phyloP scores from a whole-genome alignment of 2,113 vertebrate genomes.

The Octodon degus region DNA sequence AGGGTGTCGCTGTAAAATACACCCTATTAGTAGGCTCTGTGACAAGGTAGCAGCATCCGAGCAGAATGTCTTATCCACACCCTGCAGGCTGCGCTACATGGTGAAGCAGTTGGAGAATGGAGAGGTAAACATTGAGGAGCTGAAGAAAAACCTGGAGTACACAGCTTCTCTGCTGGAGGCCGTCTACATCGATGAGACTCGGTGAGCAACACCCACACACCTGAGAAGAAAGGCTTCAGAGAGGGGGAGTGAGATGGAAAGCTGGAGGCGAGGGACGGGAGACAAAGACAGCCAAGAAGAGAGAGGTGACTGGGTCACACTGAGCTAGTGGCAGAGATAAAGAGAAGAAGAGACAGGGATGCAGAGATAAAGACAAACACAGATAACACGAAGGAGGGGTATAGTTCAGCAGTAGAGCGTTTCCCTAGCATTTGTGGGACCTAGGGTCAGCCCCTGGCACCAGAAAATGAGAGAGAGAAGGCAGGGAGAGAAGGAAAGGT shows the following conservation, averaged over 20 bases:
- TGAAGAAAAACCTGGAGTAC: constrained; percentile 93
- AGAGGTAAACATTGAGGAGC: constrained; percentile 92
- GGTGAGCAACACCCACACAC: constrained; percentile 82
- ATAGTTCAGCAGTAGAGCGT: neutral
- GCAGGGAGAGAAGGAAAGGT: neutral
- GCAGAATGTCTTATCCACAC: neutral
- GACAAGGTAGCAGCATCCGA: neutral
- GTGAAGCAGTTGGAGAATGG: constrained; percentile 94
- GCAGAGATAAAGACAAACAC: neutral
- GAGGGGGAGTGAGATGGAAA: neutral
- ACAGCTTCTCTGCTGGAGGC: constrained; percentile 94
- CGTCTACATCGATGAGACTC: constrained; percentile 92
- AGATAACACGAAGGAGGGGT: neutral
- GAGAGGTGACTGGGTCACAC: too few relatives aligned
- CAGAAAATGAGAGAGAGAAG: neutral
- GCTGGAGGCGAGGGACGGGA: neutral
- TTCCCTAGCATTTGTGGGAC: neutral
- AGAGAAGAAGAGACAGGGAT: neutral
- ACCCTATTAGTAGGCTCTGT: neutral
- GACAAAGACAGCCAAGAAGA: neutral
- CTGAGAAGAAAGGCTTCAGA: neutral
- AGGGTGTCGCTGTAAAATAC: neutral
- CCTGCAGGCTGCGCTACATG: constrained; percentile 90
- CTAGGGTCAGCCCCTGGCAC: neutral
- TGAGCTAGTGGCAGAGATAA: neutral